Evolutionary conservation across 2,888 invertebrate species (phyloP), one percentile per base, ranked within the genome.

Genomic region (Cotesia congregata): DNA sequence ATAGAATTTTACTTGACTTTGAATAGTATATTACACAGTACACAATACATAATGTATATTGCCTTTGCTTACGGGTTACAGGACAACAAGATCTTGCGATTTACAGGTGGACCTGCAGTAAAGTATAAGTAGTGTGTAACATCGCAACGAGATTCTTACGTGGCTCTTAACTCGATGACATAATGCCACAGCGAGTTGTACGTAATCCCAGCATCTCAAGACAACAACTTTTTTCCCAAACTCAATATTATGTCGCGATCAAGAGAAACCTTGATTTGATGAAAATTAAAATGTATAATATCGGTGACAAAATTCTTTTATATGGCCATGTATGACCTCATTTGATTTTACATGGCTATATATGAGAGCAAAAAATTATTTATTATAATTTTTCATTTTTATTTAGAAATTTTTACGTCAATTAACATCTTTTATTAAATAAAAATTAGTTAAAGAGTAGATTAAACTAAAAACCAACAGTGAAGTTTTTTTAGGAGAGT

Each of bases 1-100:
- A 61, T 74, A 62, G 50, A 72, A 67, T 77, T 74, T 77, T 67
- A 77, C 70, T 77, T 77, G 77, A 77, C 77, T 77, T 77, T 77
- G 77, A 77, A 77, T 74, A 60, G 39, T 60, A 76, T 65, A 61
- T 70, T 62, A 74, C 68, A 72, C 50, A 62, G 41, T 69, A 72
- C 67, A 72, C 41, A 76, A 12, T 12, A 50, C 9, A 50, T 20
- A 20, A 1, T 20, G 20, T 20, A 20, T 20, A 20, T 20, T 20
- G 2, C 20, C 20, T 20, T 20, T 20, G 20, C 20, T 20, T 20
- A 3, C 30, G 3, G 30, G 4, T 30, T 30, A 30, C 30, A 30
- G 30, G 30, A 50, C 50, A 50, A 50, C 9, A 50, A 12, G 12
- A 7, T 50, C 12, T 12, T 50, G 12, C 7, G 50, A 50, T 50